Evolutionary conservation across 2,113 vertebrate species (phyloP), one percentile per base, ranked within the genome.

Genomic region (Syngnathus scovelli): DNA sequence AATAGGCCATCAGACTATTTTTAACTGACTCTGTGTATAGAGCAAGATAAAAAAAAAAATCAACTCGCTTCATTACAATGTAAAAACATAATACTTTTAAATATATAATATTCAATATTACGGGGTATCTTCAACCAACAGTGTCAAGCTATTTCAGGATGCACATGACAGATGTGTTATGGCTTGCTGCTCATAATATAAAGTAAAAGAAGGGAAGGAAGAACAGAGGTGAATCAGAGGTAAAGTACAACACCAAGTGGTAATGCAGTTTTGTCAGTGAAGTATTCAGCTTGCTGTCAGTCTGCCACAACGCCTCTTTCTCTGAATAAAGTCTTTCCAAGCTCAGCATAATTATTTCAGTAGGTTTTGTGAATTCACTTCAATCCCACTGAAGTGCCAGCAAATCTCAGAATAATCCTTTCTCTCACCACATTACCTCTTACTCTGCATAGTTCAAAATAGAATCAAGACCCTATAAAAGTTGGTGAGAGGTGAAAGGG

Each of bases 181-280:
- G 75, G 67, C 74, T 77, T 67, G 80, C 48, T 71, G 80, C 71
- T 80, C 64, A 76, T 84, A 83, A 86, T 80, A 74, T 85, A 68
- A 63, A 61, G 70, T 74, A 85, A 67, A 62, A 61, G 70, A 63
- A 73, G 58, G 62, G 66, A 75, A 55, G 27, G 38, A 65, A 66
- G 7, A 41, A 37, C 51, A 1, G 16, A 12, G n/a, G 37, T 5
- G 12, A n/a, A 43, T 41, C 38, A 11, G 11, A 38, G 19, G 61
- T 18, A n/a, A 48, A 66, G 16, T 61, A 55, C 7, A 60, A 46
- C 7, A 46, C 41, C 36, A 54, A 18, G 66, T 66, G 11, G 18
- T 44, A 74, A 41, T 64, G 81, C 65, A 56, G 69, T 72, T 10
- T 69, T 71, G 72, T 27, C 19, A 51, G 66, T 43, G 68, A 61